A percentile compares a stretch with the other conserved stretches of the same genome.
Conservation (phyloP, 2,888 invertebrate genomes). For the Trissolcus japonicus region DNA sequence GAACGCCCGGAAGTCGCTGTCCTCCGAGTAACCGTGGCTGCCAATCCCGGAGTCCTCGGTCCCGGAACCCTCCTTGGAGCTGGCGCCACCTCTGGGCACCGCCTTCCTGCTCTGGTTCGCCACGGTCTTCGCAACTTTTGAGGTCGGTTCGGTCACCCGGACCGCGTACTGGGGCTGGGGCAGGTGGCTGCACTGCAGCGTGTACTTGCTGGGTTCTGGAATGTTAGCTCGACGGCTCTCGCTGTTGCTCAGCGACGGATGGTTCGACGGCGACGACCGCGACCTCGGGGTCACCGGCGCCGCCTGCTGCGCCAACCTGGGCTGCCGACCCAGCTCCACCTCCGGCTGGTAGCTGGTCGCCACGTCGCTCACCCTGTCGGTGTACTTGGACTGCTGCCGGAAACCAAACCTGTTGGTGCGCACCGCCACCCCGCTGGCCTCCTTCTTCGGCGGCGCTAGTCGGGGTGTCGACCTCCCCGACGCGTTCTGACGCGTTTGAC, state of each 20-base stretch:
- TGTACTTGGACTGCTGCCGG: conserved; percentile 82
- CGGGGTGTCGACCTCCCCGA: conserved; percentile 82
- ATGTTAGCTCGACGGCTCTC: conserved; percentile 61
- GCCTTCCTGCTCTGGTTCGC: conserved; percentile 84
- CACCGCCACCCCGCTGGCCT: conserved; percentile 79
- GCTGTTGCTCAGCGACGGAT: conserved; percentile 59
- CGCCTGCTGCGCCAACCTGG: conserved; percentile 58
- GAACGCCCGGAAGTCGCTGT: conserved; percentile 66
- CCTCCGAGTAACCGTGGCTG: conserved; percentile 70
- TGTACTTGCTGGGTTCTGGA: conserved; percentile 79
- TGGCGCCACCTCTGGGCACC: conserved; percentile 78
- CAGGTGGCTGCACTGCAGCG: conserved; percentile 84
- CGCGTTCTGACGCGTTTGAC: conserved; percentile 68
- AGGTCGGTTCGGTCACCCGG: conserved; percentile 79
- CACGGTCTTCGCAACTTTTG: conserved; percentile 84
- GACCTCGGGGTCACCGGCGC: conserved; percentile 75
- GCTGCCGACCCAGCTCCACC: conserved; percentile 60
- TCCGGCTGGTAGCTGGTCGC: conserved; percentile 74
- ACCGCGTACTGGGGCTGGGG: conserved; percentile 85
- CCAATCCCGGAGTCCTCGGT: conserved; percentile 83
- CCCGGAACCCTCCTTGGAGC: conserved; percentile 80
- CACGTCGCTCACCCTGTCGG: conserved; percentile 83
- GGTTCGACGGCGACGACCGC: conserved; percentile 75
- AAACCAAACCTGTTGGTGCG: conserved; percentile 87
- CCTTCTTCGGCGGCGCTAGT: conserved; percentile 83